Conservation (phyloP, 2,888 invertebrate species). For the Beris chalybata region DNA sequence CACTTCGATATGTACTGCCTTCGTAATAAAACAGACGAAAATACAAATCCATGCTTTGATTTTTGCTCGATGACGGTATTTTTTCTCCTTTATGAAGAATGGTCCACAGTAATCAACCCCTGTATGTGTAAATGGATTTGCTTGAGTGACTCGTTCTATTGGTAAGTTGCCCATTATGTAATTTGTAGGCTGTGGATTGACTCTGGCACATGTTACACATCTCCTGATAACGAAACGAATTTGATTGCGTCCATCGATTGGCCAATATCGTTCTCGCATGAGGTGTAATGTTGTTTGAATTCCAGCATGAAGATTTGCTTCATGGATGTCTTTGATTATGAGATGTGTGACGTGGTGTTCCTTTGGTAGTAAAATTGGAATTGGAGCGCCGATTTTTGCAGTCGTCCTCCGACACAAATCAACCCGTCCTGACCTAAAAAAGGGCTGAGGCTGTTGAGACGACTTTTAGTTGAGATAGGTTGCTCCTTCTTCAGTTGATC, state of each 20-base stretch:
- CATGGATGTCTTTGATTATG: background rate
- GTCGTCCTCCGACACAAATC: background rate
- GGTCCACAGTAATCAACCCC: slow-evolving; percentile 1
- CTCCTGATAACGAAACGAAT: background rate
- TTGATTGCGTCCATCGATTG: background rate
- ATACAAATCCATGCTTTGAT: no score
- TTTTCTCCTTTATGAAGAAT: background rate
- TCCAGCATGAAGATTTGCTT: no score
- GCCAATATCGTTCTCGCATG: background rate
- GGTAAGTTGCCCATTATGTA: background rate
- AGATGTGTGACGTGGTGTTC: background rate
- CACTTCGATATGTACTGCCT: no score
- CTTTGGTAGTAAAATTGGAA: background rate
- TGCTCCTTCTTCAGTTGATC: no score
- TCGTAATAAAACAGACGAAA: no score
- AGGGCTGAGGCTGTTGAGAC: background rate
- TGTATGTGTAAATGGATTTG: background rate
- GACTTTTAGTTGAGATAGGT: no score
- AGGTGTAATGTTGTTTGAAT: background rate
- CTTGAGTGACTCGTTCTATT: background rate
- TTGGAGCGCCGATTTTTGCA: background rate
- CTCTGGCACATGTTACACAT: background rate
- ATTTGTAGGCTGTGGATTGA: no score
- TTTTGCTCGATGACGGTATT: no score
- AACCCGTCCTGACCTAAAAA: background rate